phyloP scores from a whole-genome alignment of 2,888 invertebrate genomes.

The Keiferia lycopersicella region DNA sequence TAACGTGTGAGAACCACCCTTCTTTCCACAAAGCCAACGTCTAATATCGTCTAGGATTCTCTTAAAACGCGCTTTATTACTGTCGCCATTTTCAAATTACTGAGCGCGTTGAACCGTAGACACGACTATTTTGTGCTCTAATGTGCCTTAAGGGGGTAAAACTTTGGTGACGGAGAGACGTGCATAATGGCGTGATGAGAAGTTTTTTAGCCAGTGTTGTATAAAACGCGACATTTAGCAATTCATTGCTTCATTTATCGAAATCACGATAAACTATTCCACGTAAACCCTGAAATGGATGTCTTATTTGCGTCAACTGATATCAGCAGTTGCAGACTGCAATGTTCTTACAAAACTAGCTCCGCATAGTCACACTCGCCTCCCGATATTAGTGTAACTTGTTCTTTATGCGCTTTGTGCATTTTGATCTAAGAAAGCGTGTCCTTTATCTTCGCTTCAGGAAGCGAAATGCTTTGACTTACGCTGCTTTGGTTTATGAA shows the following conservation, averaged over 20 bases:
- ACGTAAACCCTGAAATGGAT: neutral
- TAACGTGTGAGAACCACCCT: too few species aligned
- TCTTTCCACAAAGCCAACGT: neutral
- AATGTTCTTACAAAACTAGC: neutral
- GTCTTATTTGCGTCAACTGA: neutral
- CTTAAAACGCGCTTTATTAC: conserved; percentile 15
- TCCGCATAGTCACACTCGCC: neutral
- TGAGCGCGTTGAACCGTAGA: conserved; percentile 19
- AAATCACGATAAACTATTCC: too few species aligned
- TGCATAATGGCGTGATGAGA: too few species aligned
- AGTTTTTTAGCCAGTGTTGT: too few species aligned
- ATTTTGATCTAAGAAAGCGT: conserved; percentile 1
- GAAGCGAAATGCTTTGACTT: conserved; percentile 7
- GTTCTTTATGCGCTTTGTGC: too few species aligned
- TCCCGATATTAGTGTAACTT: neutral
- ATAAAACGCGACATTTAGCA: too few species aligned
- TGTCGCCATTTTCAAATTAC: conserved; percentile 21
- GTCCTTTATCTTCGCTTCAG: conserved; percentile 12
- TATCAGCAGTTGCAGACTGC: too few species aligned
- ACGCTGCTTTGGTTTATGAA: neutral
- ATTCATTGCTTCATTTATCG: too few species aligned
- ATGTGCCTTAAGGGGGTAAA: neutral
- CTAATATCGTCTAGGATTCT: conserved; percentile 23
- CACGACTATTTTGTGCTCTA: neutral
- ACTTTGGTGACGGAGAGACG: too few species aligned